Base-by-base conservation (phyloP, 1,140 invertebrate species). In the Ceratosolen solmsi region DNA sequence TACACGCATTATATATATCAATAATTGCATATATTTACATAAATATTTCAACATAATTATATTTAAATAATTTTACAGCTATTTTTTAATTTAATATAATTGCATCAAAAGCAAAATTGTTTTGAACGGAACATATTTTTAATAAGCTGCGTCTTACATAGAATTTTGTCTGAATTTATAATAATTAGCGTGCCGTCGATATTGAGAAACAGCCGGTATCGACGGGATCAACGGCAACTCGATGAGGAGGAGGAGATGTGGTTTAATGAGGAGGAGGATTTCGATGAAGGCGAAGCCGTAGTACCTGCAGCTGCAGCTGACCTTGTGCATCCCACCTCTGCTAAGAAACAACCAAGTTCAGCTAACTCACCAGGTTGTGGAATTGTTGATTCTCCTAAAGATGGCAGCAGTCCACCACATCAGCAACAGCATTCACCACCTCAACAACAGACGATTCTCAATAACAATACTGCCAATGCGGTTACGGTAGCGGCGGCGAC, bases 171-270 rank as follows among this genome's bases (percentile, higher is more conserved):
- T 36, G 33, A 38, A 22, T 7, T 22, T 8, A n/a, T 9, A 20
- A 38, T 20, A 78, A 38, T 79, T 82, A 93, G 92, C 84, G 94
- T 96, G 68, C 95, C 96, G 84, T 96, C 96, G 73, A 95, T 97
- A 87, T 92, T 97, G 84, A 93, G 96, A 86, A 95, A 93, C 83
- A 94, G 94, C 89, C 93, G 97, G 79, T 99, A 96, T 91, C 93
- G 98, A 84, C 94, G 97, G 70, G 98, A 99, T 92, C 96, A 97
- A 83, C 93, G 98, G 63, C 95, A 98, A 87, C 93, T 99, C 83
- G 98, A 99, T 70, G 98, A 99, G 87, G 98, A 99, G 86, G 98
- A 99, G 89, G 98, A 99, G 91, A 97, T 98, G 94, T 99, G 98
- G 98, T 99, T 99, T 91, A 98, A 98, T 89, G 97, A 98, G 86